Conservation (phyloP, 2,797 vertebrate genomes). For the Leptatherina wallacei region DNA sequence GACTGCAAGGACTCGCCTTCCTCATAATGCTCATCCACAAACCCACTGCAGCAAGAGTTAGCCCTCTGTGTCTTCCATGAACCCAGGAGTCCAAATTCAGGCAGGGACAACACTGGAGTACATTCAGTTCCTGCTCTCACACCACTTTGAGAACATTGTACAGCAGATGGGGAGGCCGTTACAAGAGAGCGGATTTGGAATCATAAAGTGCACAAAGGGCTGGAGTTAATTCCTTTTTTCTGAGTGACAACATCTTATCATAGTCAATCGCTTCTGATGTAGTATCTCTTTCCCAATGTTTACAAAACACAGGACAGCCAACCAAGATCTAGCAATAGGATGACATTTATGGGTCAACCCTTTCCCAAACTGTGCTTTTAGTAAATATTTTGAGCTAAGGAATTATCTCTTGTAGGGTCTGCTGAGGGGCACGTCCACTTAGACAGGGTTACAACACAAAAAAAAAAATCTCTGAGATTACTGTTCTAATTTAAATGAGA, state of each 20-base stretch:
- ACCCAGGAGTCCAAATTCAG: slow-evolving; percentile 16
- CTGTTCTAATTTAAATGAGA: not conserved
- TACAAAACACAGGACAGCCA: slow-evolving; percentile 60
- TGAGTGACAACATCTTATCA: slow-evolving; percentile 46
- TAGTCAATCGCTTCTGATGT: slow-evolving; percentile 30
- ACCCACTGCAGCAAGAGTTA: slow-evolving; percentile 31
- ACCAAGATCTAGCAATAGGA: slow-evolving; percentile 9
- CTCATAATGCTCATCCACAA: slow-evolving; percentile 57
- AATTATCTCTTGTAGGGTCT: slow-evolving; percentile 29
- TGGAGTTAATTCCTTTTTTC: slow-evolving; percentile 53
- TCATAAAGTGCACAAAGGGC: slow-evolving; percentile 66
- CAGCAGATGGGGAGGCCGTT: slow-evolving; percentile 72
- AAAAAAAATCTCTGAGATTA: not conserved
- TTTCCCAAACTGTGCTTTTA: slow-evolving; percentile 43
- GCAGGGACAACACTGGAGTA: slow-evolving; percentile 23
- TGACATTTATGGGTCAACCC: slow-evolving; percentile 51
- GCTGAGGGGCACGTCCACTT: slow-evolving; percentile 8
- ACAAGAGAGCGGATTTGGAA: slow-evolving; percentile 63
- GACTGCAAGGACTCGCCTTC: slow-evolving; percentile 36
- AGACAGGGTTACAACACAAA: slow-evolving; percentile 7
- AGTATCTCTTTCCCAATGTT: slow-evolving; percentile 54
- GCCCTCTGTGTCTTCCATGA: slow-evolving; percentile 24
- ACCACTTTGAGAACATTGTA: slow-evolving; percentile 24
- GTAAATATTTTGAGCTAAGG: slow-evolving; percentile 61
- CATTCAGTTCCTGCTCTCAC: slow-evolving; percentile 30